Evolutionary conservation across 2,888 invertebrate species (phyloP).

Genomic region (Drosophila histrio): DNA sequence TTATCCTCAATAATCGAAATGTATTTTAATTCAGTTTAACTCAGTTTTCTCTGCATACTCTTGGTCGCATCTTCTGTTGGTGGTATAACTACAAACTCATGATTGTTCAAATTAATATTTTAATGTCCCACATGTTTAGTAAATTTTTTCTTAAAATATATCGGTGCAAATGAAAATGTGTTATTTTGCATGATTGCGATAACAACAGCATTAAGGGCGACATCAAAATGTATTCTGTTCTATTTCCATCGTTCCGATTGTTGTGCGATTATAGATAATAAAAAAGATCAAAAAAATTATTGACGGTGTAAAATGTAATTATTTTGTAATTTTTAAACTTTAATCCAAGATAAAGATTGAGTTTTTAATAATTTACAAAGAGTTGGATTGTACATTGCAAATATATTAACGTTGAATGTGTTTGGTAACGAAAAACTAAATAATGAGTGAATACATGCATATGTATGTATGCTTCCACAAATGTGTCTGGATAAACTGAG

Average conservation of each 20-base stretch:
- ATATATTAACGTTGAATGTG: constrained; percentile 11
- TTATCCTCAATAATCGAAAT: too few relatives aligned
- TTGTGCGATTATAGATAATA: not conserved
- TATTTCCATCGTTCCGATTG: constrained; percentile 30
- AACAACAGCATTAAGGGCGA: not conserved
- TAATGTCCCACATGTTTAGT: too few relatives aligned
- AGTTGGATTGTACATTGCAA: not conserved
- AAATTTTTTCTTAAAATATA: too few relatives aligned
- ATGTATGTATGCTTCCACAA: constrained; percentile 11
- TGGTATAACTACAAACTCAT: too few relatives aligned
- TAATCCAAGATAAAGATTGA: constrained; percentile 2
- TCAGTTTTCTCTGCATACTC: too few relatives aligned
- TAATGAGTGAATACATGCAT: constrained; percentile 17
- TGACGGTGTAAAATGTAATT: constrained; percentile 35
- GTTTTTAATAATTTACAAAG: constrained; percentile 6
- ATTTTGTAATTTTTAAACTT: constrained; percentile 27
- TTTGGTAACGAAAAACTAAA: constrained; percentile 4
- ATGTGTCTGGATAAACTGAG: constrained; percentile 19
- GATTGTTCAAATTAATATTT: too few relatives aligned
- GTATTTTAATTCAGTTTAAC: too few relatives aligned
- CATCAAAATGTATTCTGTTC: constrained; percentile 19
- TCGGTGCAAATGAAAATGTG: too few relatives aligned
- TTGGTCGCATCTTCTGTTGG: too few relatives aligned
- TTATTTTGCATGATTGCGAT: not conserved
- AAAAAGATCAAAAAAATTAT: constrained; percentile 15